These are phyloP conservation scores for Lucilia cuprina DNA, from an alignment of 1,140 invertebrate genomes.

Conservation along the genomic window DNA sequence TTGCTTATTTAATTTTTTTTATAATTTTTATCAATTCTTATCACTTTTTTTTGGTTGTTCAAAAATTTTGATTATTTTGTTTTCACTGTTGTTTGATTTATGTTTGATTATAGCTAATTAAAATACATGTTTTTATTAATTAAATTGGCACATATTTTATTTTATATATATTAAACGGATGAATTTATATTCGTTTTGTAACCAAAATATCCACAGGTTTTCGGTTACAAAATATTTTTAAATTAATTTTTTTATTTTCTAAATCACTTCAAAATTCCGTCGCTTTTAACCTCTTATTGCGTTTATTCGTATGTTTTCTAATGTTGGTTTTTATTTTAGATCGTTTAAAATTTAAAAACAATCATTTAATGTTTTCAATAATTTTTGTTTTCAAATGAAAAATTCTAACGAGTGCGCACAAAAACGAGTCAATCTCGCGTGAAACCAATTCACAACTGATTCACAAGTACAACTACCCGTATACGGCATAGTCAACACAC, in stretches of 20 bases:
- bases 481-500: neutral
- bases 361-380: too few species aligned
- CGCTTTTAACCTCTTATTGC: neutral
- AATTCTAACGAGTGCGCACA: conserved; percentile 22
- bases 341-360: too few species aligned
- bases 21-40: neutral
- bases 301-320: neutral
- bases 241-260: too few species aligned
- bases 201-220: conserved; percentile 35
- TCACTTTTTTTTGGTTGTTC: neutral
- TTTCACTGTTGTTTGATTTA: conserved; percentile 8
- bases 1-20: neutral
- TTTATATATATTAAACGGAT: neutral
- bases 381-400: neutral
- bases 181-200: conserved; percentile 5
- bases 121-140: too few species aligned
- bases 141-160: neutral
- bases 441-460: conserved; percentile 29
- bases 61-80: conserved; percentile 19
- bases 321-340: neutral
- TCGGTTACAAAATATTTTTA: conserved; percentile 23
- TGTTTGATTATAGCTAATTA: neutral
- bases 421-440: conserved; percentile 17
- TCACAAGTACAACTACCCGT: neutral
- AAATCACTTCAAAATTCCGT: neutral